These are phyloP conservation scores for Notodonta ziczac DNA, from an alignment of 2,888 invertebrate genomes.

Conservation along the genomic window DNA sequence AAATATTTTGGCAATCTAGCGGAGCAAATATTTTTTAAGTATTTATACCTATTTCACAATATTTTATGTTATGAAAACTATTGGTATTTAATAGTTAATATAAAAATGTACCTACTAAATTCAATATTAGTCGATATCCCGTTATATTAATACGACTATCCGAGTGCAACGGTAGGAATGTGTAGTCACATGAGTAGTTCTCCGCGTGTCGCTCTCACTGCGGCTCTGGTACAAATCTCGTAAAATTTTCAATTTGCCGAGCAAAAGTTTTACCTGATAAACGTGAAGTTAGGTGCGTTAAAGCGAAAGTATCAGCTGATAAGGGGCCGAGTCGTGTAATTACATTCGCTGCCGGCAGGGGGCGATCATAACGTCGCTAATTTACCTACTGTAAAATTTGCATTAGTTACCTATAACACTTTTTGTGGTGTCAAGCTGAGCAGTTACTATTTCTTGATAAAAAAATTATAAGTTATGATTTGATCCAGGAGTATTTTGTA, in stretches of 20 bases:
- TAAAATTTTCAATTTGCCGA: constrained; percentile 81
- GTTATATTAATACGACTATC: no score
- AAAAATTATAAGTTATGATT: no score
- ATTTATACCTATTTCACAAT: no score
- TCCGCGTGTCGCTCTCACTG: constrained; percentile 27
- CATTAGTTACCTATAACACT: not conserved
- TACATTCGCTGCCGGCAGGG: constrained; percentile 47
- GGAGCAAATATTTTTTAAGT: no score
- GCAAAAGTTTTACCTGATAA: constrained; percentile 81
- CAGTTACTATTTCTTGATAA: no score
- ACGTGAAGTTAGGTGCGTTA: constrained; percentile 72
- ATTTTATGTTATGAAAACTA: no score
- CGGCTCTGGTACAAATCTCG: constrained; percentile 44
- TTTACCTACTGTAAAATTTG: constrained; percentile 36
- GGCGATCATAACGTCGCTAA: constrained; percentile 54
- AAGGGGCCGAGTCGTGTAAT: constrained; percentile 60
- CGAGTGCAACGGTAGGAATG: no score
- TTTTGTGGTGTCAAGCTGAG: not conserved
- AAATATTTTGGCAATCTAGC: no score
- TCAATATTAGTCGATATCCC: no score
- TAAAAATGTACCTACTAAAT: no score
- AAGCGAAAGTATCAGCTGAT: constrained; percentile 66
- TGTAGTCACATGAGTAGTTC: not conserved
- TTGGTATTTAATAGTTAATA: no score
- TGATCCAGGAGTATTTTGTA: no score